Evolutionary conservation across 2,113 vertebrate species (phyloP).

Genomic region (Myocastor coypus): DNA sequence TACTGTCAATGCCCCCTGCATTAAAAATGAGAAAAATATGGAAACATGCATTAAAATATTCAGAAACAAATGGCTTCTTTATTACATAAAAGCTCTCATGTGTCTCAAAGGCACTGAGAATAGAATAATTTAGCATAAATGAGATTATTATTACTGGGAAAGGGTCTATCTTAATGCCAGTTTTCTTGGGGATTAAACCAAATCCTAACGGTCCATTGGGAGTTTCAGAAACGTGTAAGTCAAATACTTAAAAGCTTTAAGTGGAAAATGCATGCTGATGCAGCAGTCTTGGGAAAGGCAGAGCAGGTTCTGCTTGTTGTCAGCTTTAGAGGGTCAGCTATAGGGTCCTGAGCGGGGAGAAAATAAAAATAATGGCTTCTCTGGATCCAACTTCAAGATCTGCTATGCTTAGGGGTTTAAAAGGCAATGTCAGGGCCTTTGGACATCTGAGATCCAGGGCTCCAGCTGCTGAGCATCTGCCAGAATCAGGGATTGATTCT

Average conservation of each 20-base stretch:
- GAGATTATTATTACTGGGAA: conserved; percentile 88
- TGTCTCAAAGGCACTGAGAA: conserved; percentile 84
- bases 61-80: conserved; percentile 81
- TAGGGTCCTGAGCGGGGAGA: not conserved
- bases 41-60: conserved; percentile 83
- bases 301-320: conserved; percentile 57
- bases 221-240: conserved; percentile 72
- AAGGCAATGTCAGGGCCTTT: not conserved
- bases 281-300: conserved; percentile 60
- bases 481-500: conserved; percentile 31
- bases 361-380: conserved; percentile 50
- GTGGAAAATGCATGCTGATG: conserved; percentile 75
- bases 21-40: conserved; percentile 81
- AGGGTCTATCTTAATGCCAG: conserved; percentile 83
- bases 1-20: conserved; percentile 66
- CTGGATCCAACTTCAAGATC: conserved; percentile 54
- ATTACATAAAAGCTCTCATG: conserved; percentile 86
- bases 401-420: conserved; percentile 48
- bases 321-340: conserved; percentile 13
- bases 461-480: conserved; percentile 41
- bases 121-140: conserved; percentile 88
- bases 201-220: conserved; percentile 67
- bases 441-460: not conserved
- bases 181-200: conserved; percentile 84
- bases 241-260: conserved; percentile 79